Evolutionary conservation across 2,888 invertebrate species (phyloP).

Genomic region (Eutolmus rufibarbis): DNA sequence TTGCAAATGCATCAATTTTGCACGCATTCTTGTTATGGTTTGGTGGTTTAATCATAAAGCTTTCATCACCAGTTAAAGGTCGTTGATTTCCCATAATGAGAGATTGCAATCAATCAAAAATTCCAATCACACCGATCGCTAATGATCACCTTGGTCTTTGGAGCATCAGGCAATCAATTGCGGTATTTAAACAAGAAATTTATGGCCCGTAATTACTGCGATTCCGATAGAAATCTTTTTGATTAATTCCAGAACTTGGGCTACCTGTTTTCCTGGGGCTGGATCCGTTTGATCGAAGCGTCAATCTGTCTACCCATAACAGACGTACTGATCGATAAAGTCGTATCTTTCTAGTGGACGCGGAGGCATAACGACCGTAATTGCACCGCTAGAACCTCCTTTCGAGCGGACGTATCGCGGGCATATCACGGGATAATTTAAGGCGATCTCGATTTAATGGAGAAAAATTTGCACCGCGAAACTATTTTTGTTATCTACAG

Average conservation of each 20-base stretch:
- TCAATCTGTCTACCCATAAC: slow-evolving; percentile 5
- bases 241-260: slow-evolving; percentile 19
- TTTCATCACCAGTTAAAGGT: slow-evolving; percentile 17
- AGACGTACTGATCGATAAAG: slow-evolving; percentile 8
- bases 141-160: slow-evolving; percentile 10
- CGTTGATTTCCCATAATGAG: slow-evolving; percentile 3
- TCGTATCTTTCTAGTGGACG: background rate
- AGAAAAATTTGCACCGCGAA: background rate
- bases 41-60: background rate
- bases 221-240: slow-evolving; percentile 19
- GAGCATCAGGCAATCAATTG: slow-evolving; percentile 3
- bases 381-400: slow-evolving; percentile 4
- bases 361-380: background rate
- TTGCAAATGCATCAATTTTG: slow-evolving; percentile 7
- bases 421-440: background rate
- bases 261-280: slow-evolving; percentile 14
- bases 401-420: background rate
- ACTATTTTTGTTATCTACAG: slow-evolving; percentile 6
- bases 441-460: background rate
- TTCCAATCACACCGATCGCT: slow-evolving; percentile 12
- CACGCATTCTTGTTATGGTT: background rate
- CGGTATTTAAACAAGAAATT: slow-evolving; percentile 21
- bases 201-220: slow-evolving; percentile 19
- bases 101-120: slow-evolving; percentile 23
- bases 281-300: slow-evolving; percentile 1